Conservation (phyloP, 1,140 invertebrate genomes). For the Bombus difficillimus region DNA sequence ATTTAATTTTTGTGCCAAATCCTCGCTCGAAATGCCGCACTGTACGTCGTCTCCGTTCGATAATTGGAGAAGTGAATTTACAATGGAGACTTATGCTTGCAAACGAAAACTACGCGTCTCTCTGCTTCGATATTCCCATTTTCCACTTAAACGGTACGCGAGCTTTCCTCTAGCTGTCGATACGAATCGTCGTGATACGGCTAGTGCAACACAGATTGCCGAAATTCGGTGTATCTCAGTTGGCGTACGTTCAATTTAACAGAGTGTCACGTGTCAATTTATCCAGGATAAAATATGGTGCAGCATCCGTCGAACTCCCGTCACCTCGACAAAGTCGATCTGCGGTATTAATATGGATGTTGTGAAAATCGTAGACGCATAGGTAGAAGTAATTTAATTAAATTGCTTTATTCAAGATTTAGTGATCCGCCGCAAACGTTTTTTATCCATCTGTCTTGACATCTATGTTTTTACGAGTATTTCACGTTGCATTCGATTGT, state of each 20-base stretch:
- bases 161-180: conserved; percentile 37
- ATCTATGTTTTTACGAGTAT: not conserved
- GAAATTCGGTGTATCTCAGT: conserved; percentile 35
- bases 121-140: conserved; percentile 54
- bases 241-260: conserved; percentile 52
- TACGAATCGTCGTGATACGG: conserved; percentile 17
- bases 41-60: not conserved
- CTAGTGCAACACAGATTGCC: conserved; percentile 43
- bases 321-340: conserved; percentile 7
- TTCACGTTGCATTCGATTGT: not conserved
- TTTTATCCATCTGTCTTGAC: not conserved
- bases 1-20: no score
- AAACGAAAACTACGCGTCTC: conserved; percentile 5
- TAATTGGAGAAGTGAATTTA: conserved; percentile 43
- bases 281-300: conserved; percentile 51
- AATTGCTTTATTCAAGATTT: not conserved
- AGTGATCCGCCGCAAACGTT: no score
- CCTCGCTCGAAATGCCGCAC: no score
- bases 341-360: conserved; percentile 30
- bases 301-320: no score
- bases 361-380: not conserved
- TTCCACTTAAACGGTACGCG: conserved; percentile 45
- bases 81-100: conserved; percentile 54
- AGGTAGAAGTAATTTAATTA: not conserved
- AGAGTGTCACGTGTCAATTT: conserved; percentile 56